Percentiles rank a stretch among this genome's conserved stretches.
phyloP scores from a whole-genome alignment of 2,797 vertebrate genomes.

The Alca torda region DNA sequence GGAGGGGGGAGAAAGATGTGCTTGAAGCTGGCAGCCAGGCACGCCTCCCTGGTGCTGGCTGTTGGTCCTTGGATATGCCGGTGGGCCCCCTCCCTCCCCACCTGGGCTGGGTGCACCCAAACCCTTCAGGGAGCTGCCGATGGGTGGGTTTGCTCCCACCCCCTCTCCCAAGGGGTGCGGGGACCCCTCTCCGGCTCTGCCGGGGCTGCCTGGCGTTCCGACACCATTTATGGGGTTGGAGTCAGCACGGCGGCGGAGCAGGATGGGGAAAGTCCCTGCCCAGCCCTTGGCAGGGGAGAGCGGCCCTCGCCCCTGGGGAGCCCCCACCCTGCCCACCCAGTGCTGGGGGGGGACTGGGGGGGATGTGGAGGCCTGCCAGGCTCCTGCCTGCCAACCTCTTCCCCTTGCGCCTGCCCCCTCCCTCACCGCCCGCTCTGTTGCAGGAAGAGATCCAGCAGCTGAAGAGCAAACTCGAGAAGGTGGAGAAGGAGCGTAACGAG shows the following conservation, averaged over 20 bases:
- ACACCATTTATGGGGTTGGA: conserved; percentile 68
- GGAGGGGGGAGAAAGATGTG: neutral
- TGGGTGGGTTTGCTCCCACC: neutral
- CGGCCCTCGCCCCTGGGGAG: neutral
- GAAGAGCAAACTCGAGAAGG: conserved; percentile 90
- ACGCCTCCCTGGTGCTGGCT: neutral
- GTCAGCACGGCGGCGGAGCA: fast-evolving
- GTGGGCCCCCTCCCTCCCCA: neutral
- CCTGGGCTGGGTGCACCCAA: neutral
- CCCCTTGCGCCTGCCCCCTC: neutral
- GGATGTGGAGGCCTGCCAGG: neutral
- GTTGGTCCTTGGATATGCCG: neutral
- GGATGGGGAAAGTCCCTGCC: conserved; percentile 58
- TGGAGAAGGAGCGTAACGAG: conserved; percentile 95
- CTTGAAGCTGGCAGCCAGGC: neutral
- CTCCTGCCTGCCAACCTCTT: neutral
- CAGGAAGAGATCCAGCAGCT: conserved; percentile 97
- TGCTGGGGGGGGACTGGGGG: neutral
- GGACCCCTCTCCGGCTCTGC: neutral
- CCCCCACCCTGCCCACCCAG: conserved; percentile 3
- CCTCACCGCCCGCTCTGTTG: neutral
- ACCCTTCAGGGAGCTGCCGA: neutral
- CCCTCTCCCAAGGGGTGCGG: fast-evolving
- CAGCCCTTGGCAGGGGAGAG: conserved; percentile 12
- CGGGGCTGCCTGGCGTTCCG: neutral